A percentile compares a stretch with the other conserved stretches of the same genome.
Evolutionary conservation across 2,888 invertebrate genomes (phyloP).

Genomic region (Digitonthophagus gazella): DNA sequence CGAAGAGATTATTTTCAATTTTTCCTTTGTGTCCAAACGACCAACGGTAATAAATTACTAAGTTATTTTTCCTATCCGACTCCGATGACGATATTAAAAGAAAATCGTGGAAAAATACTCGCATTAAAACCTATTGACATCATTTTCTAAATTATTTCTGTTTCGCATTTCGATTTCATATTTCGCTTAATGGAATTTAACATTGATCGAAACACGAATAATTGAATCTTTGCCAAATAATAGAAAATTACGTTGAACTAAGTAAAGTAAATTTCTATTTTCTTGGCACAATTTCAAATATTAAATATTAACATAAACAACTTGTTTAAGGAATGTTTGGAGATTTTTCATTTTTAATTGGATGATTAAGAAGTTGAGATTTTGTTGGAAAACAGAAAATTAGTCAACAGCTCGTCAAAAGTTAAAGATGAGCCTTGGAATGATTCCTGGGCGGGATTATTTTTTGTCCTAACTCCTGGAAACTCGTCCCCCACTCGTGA

Average conservation of each 20-base stretch:
- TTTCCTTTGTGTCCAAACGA: background rate
- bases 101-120: background rate
- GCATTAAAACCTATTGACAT: background rate
- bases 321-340: too few species aligned
- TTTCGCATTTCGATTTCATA: too few species aligned
- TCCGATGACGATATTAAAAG: too few species aligned
- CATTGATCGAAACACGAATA: too few species aligned
- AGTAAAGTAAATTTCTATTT: too few species aligned
- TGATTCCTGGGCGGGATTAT: background rate
- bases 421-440: background rate
- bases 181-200: too few species aligned
- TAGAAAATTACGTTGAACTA: too few species aligned
- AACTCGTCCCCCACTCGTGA: background rate
- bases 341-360: background rate
- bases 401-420: background rate
- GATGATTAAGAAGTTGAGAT: background rate
- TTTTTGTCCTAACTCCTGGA: background rate
- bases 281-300: too few species aligned
- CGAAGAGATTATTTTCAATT: background rate
- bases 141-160: too few species aligned
- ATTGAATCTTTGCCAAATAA: too few species aligned
- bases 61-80: background rate
- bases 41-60: background rate
- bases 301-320: too few species aligned
- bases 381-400: background rate